These are phyloP conservation scores for Acholoe squamosa DNA, from an alignment of 2,888 invertebrate genomes.

Conservation along the genomic window DNA sequence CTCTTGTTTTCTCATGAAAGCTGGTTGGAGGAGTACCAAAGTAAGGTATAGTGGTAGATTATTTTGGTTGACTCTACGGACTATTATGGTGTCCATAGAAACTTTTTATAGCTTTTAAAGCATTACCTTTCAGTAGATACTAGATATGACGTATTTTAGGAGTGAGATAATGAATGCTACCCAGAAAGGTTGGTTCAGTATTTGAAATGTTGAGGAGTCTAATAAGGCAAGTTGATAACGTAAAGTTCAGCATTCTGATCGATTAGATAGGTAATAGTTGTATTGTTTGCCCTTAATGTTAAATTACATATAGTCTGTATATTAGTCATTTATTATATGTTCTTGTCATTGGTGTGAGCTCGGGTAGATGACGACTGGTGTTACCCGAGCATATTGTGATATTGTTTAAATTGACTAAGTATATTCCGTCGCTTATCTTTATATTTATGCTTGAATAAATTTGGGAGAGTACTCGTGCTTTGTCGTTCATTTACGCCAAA, in stretches of 20 bases:
- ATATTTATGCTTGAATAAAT: slow-evolving; percentile 59
- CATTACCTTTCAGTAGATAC: no score
- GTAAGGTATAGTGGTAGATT: no score
- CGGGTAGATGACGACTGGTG: neutral
- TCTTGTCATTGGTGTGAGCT: slow-evolving; percentile 42
- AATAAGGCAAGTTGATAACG: neutral
- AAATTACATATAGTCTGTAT: neutral
- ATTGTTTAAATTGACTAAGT: slow-evolving; percentile 54
- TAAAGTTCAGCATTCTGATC: neutral
- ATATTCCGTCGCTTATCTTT: slow-evolving; percentile 40
- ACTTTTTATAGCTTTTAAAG: no score
- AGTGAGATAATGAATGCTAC: no score
- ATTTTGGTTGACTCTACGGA: no score
- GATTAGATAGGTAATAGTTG: neutral
- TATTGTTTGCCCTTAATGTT: neutral
- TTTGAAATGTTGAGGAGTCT: neutral
- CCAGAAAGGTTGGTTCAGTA: neutral
- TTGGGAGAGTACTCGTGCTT: neutral
- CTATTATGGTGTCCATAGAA: no score
- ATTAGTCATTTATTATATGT: slow-evolving; percentile 2
- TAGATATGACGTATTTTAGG: no score
- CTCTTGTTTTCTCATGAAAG: no score
- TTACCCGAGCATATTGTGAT: slow-evolving; percentile 35
- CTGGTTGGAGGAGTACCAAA: no score
- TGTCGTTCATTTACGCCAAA: neutral